phyloP scores from a whole-genome alignment of 2,888 invertebrate genomes.

The Scaptomyza reducta region DNA sequence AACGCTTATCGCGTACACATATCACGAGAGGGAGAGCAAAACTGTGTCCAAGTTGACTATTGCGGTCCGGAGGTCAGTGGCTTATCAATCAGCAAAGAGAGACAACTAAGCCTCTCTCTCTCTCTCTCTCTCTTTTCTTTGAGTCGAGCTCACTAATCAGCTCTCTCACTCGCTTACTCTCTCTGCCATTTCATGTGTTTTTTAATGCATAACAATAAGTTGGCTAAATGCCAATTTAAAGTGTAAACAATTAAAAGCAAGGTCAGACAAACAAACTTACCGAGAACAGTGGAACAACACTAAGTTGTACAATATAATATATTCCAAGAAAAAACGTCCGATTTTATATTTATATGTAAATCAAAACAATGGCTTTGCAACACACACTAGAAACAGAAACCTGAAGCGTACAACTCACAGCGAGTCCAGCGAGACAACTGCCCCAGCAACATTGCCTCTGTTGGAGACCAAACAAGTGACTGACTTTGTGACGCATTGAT shows the following conservation, averaged over 20 bases:
- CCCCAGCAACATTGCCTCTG: constrained; percentile 51
- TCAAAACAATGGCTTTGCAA: constrained; percentile 16
- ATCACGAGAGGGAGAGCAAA: constrained; percentile 22
- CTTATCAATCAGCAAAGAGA: constrained; percentile 50
- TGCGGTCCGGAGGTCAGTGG: constrained; percentile 66
- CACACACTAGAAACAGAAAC: constrained; percentile 55
- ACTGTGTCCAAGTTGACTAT: constrained; percentile 14
- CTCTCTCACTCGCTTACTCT: not conserved
- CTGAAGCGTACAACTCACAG: constrained; percentile 64
- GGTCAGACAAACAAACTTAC: constrained; percentile 35
- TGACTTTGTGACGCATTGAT: constrained; percentile 37
- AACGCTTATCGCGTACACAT: constrained; percentile 48
- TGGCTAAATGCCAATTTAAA: not conserved
- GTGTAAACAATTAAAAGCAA: constrained; percentile 17
- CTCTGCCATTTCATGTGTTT: constrained; percentile 7
- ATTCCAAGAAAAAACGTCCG: constrained; percentile 4
- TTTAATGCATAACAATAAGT: constrained; percentile 4
- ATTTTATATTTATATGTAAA: not conserved
- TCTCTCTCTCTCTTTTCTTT: constrained; percentile 13
- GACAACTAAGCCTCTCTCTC: not conserved
- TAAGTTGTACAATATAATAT: constrained; percentile 7
- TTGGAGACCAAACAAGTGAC: constrained; percentile 54
- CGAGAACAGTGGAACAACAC: constrained; percentile 17
- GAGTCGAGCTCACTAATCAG: constrained; percentile 3
- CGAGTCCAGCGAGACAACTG: constrained; percentile 73